phyloP scores from a whole-genome alignment of 1,140 invertebrate species.

The Brachionus calyciflorus region DNA sequence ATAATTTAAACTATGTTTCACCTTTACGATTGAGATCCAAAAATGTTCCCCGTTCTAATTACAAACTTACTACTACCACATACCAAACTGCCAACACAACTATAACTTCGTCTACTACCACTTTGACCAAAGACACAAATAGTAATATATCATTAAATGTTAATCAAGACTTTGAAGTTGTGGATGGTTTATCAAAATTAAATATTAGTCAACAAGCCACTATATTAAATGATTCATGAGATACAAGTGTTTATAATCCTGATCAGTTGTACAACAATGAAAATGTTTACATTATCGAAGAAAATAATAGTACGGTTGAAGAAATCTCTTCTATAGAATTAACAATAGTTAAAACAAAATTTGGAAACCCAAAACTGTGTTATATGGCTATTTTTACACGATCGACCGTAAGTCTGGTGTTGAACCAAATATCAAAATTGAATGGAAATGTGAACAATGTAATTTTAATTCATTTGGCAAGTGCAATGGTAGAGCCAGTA shows the following conservation, averaged over 20 bases:
- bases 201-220: too few species aligned
- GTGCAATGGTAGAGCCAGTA: not conserved
- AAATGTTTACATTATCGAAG: too few species aligned
- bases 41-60: not conserved
- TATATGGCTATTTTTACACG: not conserved
- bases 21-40: not conserved
- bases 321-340: not conserved
- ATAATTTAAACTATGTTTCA: not conserved
- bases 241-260: too few species aligned
- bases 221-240: too few species aligned
- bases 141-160: too few species aligned
- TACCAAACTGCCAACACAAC: too few species aligned
- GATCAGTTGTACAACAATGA: too few species aligned
- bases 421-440: not conserved
- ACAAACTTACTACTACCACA: not conserved
- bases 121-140: too few species aligned
- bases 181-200: too few species aligned
- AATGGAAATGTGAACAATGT: not conserved
- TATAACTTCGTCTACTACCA: too few species aligned
- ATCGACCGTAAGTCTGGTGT: not conserved
- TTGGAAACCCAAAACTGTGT: not conserved
- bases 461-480: not conserved
- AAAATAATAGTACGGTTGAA: not conserved
- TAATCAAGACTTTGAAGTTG: too few species aligned
- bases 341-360: not conserved